Percentiles rank a stretch among this genome's conserved stretches.
Conservation (phyloP, 2,888 invertebrate species). For the Sinelater perroti region DNA sequence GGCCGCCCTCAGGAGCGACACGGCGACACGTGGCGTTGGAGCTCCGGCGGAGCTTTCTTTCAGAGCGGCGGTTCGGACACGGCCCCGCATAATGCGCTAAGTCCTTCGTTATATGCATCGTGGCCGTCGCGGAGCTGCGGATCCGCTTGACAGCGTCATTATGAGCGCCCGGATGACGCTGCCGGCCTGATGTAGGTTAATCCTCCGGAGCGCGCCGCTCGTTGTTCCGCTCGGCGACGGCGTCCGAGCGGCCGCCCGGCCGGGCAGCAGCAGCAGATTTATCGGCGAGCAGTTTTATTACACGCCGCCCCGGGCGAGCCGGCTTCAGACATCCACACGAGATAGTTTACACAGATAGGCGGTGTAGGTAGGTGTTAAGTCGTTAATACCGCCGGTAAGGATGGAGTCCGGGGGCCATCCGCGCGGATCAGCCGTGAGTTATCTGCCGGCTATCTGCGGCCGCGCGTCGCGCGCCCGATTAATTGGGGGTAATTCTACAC, state of each 20-base stretch:
- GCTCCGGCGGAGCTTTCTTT: slow-evolving; percentile 42
- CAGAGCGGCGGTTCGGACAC: slow-evolving; percentile 44
- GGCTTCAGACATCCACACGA: slow-evolving; percentile 34
- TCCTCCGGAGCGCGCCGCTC: slow-evolving; percentile 18
- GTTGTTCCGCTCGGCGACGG: neutral
- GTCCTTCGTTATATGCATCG: slow-evolving; percentile 46
- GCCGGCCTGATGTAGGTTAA: slow-evolving; percentile 33
- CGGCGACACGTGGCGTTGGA: slow-evolving; percentile 3
- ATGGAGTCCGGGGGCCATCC: slow-evolving; percentile 37
- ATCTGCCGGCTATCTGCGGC: slow-evolving; percentile 32
- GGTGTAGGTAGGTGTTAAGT: slow-evolving; percentile 44
- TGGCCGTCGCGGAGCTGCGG: slow-evolving; percentile 37
- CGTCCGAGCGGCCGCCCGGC: neutral
- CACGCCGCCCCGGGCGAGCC: slow-evolving; percentile 26
- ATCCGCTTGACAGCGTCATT: slow-evolving; percentile 39
- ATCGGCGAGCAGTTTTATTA: slow-evolving; percentile 27
- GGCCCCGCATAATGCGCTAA: slow-evolving; percentile 47
- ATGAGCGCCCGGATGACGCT: slow-evolving; percentile 11
- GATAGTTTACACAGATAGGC: slow-evolving; percentile 43
- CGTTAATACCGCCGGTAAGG: slow-evolving; percentile 42
- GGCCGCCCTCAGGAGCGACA: slow-evolving; percentile 10
- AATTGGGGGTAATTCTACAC: slow-evolving; percentile 42
- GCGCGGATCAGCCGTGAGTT: slow-evolving; percentile 17
- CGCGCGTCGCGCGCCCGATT: slow-evolving; percentile 34
- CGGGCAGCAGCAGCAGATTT: neutral